Percentiles rank a stretch among this genome's conserved stretches.
These are phyloP conservation scores for Ceuthmochares aereus DNA, from an alignment of 2,113 vertebrate genomes.

Conservation along the genomic window DNA sequence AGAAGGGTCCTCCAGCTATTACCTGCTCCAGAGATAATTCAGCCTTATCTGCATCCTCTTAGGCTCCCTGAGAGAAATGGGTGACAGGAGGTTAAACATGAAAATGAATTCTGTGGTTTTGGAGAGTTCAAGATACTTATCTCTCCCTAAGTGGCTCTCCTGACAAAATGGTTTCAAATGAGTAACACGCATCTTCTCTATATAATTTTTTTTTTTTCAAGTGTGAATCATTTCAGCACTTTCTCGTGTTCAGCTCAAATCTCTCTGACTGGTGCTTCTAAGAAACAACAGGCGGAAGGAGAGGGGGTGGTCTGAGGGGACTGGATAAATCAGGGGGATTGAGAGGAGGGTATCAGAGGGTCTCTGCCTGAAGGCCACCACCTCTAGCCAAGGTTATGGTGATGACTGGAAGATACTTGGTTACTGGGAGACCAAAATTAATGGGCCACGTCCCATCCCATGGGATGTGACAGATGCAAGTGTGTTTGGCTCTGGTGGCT, in stretches of 20 bases:
- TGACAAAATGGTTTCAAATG: constrained; percentile 64
- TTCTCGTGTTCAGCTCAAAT: neutral
- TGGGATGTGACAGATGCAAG: neutral
- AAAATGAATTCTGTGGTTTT: constrained; percentile 66
- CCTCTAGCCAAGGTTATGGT: neutral
- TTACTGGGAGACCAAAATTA: neutral
- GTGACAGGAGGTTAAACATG: constrained; percentile 53
- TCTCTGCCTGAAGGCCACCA: neutral
- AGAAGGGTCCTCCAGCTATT: constrained; percentile 38
- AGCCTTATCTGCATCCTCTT: constrained; percentile 61
- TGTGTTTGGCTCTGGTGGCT: neutral
- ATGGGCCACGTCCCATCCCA: accelerated
- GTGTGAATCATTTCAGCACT: constrained; percentile 42
- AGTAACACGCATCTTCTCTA: constrained; percentile 21
- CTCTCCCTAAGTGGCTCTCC: constrained; percentile 66
- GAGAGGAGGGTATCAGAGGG: neutral
- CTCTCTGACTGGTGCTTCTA: neutral
- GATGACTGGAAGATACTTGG: neutral
- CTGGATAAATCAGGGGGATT: neutral
- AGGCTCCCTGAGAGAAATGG: constrained; percentile 29
- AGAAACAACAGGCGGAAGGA: neutral
- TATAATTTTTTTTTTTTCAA: constrained; percentile 50
- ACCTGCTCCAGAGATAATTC: constrained; percentile 47
- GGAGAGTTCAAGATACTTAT: constrained; percentile 67
- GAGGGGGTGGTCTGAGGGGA: neutral